Conservation (phyloP, 2,888 invertebrate genomes). For the Parnassius mnemosyne region DNA sequence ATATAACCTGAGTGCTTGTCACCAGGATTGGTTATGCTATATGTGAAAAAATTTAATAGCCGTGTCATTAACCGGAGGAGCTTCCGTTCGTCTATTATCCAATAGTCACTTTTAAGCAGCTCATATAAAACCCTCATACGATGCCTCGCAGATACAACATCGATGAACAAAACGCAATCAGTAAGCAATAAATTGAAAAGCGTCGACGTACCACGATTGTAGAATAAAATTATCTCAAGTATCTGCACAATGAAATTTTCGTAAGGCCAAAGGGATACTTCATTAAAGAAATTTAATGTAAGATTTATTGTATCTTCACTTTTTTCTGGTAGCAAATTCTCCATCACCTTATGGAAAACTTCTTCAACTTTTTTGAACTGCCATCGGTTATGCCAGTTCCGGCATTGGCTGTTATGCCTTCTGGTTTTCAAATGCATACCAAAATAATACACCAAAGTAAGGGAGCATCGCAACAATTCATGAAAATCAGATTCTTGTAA, state of each 20-base stretch:
- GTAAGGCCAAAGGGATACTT: conserved; percentile 50
- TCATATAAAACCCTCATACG: conserved; percentile 74
- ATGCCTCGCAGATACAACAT: conserved; percentile 58
- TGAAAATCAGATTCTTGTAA: conserved; percentile 48
- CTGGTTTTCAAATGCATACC: conserved; percentile 58
- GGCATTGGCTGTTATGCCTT: conserved; percentile 38
- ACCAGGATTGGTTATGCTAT: conserved; percentile 47
- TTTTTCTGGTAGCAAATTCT: conserved; percentile 50
- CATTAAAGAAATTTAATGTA: conserved; percentile 50
- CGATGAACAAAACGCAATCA: conserved; percentile 48
- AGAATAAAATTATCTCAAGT: conserved; percentile 53
- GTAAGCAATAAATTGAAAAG: conserved; percentile 55
- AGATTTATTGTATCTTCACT: conserved; percentile 50
- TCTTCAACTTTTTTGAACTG: conserved; percentile 49
- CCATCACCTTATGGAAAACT: conserved; percentile 52
- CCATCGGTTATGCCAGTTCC: conserved; percentile 44
- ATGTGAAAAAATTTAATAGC: conserved; percentile 70
- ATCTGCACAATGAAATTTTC: conserved; percentile 56
- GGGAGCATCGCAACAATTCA: conserved; percentile 48
- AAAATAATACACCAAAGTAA: conserved; percentile 55
- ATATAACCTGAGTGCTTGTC: conserved; percentile 42
- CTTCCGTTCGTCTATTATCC: conserved; percentile 64
- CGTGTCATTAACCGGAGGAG: conserved; percentile 60
- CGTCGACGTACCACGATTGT: conserved; percentile 46
- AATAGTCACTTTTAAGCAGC: conserved; percentile 65